Percentiles rank a stretch among this genome's conserved stretches.
phyloP scores from a whole-genome alignment of 2,888 invertebrate genomes.

The Xestoiulus laeticollis region DNA sequence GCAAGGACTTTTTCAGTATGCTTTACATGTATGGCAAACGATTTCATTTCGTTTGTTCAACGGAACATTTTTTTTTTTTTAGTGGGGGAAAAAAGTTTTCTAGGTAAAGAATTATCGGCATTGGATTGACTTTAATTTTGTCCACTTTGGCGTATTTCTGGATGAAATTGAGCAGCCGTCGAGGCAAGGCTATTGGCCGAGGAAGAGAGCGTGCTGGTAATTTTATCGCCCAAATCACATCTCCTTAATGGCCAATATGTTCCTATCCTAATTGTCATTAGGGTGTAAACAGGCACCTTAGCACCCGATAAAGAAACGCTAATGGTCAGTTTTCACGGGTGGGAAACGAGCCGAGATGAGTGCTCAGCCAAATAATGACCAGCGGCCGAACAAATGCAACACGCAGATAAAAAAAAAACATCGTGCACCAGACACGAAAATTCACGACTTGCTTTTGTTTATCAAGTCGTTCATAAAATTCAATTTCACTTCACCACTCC shows the following conservation, averaged over 20 bases:
- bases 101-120: neutral
- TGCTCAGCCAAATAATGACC: conserved; percentile 46
- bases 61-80: neutral
- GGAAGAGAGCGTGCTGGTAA: conserved; percentile 39
- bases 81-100: neutral
- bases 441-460: neutral
- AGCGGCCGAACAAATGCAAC: conserved; percentile 7
- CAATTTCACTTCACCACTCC: neutral
- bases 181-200: neutral
- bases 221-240: conserved; percentile 54
- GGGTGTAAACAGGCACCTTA: conserved; percentile 54
- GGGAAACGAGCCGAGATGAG: conserved; percentile 46
- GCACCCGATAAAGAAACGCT: conserved; percentile 53
- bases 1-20: no score
- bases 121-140: neutral
- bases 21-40: neutral
- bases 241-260: conserved; percentile 54
- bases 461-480: neutral
- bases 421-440: neutral
- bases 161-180: neutral
- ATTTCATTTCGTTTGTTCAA: neutral
- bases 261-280: conserved; percentile 54
- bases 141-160: neutral
- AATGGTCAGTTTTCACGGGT: conserved; percentile 52
- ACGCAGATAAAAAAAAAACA: neutral